Evolutionary conservation across 2,888 invertebrate species (phyloP).

Genomic region (Lasioglossum calceatum): DNA sequence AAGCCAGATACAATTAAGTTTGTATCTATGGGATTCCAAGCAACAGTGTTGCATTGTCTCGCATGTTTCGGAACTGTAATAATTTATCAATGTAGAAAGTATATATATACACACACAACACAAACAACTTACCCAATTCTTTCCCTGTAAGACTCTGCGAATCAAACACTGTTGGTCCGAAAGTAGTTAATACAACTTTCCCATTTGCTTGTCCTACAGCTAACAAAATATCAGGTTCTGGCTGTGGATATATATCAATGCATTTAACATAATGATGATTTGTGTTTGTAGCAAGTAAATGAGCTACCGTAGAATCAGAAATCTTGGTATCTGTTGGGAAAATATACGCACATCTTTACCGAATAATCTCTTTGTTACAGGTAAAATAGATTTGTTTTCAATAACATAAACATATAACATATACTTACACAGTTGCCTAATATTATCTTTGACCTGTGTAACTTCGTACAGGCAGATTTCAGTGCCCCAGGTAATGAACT

Average conservation of each 20-base stretch:
- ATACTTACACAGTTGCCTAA: slow-evolving; percentile 83
- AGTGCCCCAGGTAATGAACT: slow-evolving; percentile 96
- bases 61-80: slow-evolving; percentile 91
- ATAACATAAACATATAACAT: background rate
- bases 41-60: slow-evolving; percentile 93
- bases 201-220: slow-evolving; percentile 96
- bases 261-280: slow-evolving; percentile 93
- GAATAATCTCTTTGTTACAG: background rate
- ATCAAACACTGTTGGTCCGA: slow-evolving; percentile 90
- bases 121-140: slow-evolving; percentile 88
- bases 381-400: slow-evolving; percentile 31
- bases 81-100: slow-evolving; percentile 19
- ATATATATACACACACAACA: background rate
- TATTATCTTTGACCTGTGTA: slow-evolving; percentile 87
- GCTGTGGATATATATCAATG: slow-evolving; percentile 93
- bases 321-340: slow-evolving; percentile 87
- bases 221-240: slow-evolving; percentile 91
- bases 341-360: slow-evolving; percentile 50
- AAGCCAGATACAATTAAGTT: slow-evolving; percentile 94
- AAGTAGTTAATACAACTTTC: slow-evolving; percentile 92
- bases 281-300: slow-evolving; percentile 90
- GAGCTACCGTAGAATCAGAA: slow-evolving; percentile 89
- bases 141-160: slow-evolving; percentile 89
- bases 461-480: slow-evolving; percentile 95
- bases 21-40: slow-evolving; percentile 94